Evolutionary conservation across 2,888 invertebrate genomes (phyloP).

Genomic region (Ectropis crepuscularia): DNA sequence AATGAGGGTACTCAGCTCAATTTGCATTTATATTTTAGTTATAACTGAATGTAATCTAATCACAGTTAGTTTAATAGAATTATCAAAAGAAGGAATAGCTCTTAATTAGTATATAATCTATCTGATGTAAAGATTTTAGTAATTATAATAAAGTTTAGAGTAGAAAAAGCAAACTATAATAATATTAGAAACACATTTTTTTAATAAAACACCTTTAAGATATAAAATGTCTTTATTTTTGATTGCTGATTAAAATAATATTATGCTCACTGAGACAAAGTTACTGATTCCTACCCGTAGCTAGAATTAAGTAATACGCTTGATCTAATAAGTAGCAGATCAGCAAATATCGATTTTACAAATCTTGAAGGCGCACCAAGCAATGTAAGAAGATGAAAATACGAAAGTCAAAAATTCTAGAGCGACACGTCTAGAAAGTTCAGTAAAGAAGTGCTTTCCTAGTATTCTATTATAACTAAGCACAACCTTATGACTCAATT

Average conservation of each 20-base stretch:
- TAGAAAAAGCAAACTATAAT: background rate
- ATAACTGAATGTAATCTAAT: background rate
- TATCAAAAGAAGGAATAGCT: background rate
- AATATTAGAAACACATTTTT: background rate
- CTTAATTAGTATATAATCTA: background rate
- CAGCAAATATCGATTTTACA: background rate
- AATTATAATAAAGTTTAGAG: background rate
- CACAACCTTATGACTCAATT: background rate
- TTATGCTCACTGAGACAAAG: background rate
- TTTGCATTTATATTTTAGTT: constrained; percentile 36
- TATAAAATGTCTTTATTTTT: background rate
- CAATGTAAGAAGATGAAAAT: background rate
- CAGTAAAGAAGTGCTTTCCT: background rate
- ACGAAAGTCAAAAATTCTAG: background rate
- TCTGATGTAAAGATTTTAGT: background rate
- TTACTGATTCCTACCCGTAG: background rate
- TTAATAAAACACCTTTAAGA: constrained; percentile 10
- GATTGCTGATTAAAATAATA: constrained; percentile 1
- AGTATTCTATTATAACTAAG: background rate
- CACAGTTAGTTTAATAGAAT: too few relatives aligned
- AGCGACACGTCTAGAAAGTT: background rate
- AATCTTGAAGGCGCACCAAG: background rate
- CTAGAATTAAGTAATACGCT: background rate
- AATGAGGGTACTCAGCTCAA: constrained; percentile 28
- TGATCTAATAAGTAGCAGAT: background rate